phyloP scores from a whole-genome alignment of 2,888 invertebrate genomes.

The Ypsolopha sequella region DNA sequence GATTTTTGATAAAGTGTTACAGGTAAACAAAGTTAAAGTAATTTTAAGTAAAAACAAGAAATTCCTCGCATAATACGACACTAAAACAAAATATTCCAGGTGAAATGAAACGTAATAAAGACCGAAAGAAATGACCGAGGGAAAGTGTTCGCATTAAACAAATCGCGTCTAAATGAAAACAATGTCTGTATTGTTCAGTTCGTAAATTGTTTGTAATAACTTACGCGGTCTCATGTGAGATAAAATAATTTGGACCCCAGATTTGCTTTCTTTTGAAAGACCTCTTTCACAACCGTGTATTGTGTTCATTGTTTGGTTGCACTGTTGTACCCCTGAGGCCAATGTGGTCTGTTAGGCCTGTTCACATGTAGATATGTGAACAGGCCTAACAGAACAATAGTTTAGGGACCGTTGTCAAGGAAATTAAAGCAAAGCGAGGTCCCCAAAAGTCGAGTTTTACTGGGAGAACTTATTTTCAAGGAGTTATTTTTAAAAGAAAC shows the following conservation, averaged over 20 bases:
- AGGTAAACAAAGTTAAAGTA: no score
- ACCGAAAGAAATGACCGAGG: conserved; percentile 19
- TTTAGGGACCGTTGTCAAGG: no score
- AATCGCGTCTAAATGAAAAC: conserved; percentile 41
- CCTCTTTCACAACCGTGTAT: not conserved
- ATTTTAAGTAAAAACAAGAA: no score
- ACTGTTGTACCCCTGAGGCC: no score
- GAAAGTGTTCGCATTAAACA: conserved; percentile 50
- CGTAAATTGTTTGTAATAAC: conserved; percentile 49
- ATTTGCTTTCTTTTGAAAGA: not conserved
- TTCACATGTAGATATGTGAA: no score
- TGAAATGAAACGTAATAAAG: conserved; percentile 16
- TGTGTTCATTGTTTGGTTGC: conserved; percentile 19
- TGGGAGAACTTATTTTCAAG: no score
- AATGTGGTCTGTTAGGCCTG: no score
- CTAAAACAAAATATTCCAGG: not conserved
- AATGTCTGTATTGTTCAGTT: conserved; percentile 59
- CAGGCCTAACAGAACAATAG: no score
- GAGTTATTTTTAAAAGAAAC: no score
- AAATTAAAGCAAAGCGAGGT: no score
- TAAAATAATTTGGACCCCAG: not conserved
- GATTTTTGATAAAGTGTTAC: no score
- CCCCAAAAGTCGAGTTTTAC: no score
- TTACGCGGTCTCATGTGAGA: conserved; percentile 12
- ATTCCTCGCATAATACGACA: not conserved